phyloP scores from a whole-genome alignment of 2,888 invertebrate genomes.

The Caenorhabditis sinica region DNA sequence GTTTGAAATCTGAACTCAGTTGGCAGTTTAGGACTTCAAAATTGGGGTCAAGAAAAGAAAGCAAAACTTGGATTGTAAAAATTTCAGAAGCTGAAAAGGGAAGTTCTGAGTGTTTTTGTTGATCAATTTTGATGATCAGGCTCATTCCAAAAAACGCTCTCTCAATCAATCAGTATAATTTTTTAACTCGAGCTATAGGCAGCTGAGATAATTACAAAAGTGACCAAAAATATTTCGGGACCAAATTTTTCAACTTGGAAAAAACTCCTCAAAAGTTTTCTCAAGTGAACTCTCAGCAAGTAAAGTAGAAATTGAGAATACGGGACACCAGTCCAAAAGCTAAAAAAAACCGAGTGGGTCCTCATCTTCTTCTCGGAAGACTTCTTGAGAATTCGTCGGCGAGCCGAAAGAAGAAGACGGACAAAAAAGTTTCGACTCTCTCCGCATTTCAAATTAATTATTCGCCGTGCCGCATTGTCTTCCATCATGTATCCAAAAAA shows the following conservation, averaged over 20 bases:
- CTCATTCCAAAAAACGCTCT: no score
- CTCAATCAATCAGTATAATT: no score
- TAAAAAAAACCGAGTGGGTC: constrained; percentile 29
- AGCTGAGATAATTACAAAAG: neutral
- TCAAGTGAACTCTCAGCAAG: neutral
- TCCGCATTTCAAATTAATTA: constrained; percentile 47
- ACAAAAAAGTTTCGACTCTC: constrained; percentile 10
- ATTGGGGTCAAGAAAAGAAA: no score
- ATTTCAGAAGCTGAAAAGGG: no score
- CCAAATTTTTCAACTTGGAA: neutral
- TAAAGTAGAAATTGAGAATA: constrained; percentile 9
- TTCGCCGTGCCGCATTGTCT: constrained; percentile 54
- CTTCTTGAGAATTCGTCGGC: constrained; percentile 49
- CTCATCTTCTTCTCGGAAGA: constrained; percentile 10
- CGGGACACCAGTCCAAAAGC: constrained; percentile 5
- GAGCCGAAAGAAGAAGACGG: constrained; percentile 2
- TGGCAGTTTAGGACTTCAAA: no score
- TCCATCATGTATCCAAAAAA: constrained; percentile 53
- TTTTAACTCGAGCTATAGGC: neutral
- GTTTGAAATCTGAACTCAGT: no score
- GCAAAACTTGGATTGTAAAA: no score
- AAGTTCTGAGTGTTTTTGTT: no score
- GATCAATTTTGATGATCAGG: no score
- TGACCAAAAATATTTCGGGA: no score
- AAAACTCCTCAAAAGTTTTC: neutral